Conservation (phyloP, 2,888 invertebrate species). For the Amphipyra tragopoginis region DNA sequence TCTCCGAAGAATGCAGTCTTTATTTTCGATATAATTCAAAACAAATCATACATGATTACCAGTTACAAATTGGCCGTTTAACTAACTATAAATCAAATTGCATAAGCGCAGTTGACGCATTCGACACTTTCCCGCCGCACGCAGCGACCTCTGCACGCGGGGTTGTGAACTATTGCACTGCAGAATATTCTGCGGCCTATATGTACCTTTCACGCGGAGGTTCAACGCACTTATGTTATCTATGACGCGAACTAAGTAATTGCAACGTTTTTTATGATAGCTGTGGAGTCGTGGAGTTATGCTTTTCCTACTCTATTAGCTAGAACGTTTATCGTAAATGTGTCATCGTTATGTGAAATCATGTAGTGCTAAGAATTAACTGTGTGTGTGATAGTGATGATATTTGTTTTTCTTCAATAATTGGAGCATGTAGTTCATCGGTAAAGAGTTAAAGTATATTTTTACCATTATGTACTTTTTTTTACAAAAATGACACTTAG, state of each 20-base stretch:
- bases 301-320: slow-evolving; percentile 35
- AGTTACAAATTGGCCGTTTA: slow-evolving; percentile 35
- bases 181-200: slow-evolving; percentile 34
- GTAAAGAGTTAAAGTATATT: not conserved
- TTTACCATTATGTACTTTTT: too few relatives aligned
- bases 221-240: slow-evolving; percentile 56
- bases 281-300: slow-evolving; percentile 29
- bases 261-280: slow-evolving; percentile 45
- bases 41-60: slow-evolving; percentile 9
- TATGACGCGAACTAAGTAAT: slow-evolving; percentile 49
- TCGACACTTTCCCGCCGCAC: slow-evolving; percentile 55
- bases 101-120: slow-evolving; percentile 48
- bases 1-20: too few relatives aligned
- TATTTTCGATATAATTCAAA: slow-evolving; percentile 11
- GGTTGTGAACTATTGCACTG: slow-evolving; percentile 53
- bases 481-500: too few relatives aligned
- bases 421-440: not conserved
- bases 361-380: slow-evolving; percentile 21
- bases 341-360: slow-evolving; percentile 31
- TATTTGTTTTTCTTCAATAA: slow-evolving; percentile 1
- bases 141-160: slow-evolving; percentile 60
- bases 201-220: slow-evolving; percentile 49
- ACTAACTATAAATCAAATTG: slow-evolving; percentile 42
- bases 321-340: slow-evolving; percentile 40
- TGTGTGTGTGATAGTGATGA: too few relatives aligned